Evolutionary conservation across 2,888 invertebrate genomes (phyloP).

Genomic region (Alcis repandata): DNA sequence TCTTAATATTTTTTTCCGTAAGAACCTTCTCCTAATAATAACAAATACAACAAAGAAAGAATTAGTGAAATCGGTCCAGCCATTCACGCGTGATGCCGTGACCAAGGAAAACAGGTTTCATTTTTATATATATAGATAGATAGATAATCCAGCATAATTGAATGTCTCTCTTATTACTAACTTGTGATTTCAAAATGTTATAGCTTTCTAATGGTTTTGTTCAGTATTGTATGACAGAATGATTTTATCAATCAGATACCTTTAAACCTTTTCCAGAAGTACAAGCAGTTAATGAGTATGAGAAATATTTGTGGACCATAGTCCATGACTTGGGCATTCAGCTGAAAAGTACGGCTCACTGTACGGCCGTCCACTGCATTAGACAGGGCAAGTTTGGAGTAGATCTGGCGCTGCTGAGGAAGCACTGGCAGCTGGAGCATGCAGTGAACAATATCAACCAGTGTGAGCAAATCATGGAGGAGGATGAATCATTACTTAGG

Average conservation of each 20-base stretch:
- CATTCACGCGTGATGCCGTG: too few relatives aligned
- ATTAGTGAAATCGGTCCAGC: too few relatives aligned
- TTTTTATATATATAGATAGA: too few relatives aligned
- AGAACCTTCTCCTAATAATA: too few relatives aligned
- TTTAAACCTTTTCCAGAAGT: slow-evolving; percentile 89
- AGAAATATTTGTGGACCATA: slow-evolving; percentile 91
- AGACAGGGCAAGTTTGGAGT: slow-evolving; percentile 93
- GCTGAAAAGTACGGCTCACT: slow-evolving; percentile 92
- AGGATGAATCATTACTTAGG: slow-evolving; percentile 77
- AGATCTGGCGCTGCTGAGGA: slow-evolving; percentile 91
- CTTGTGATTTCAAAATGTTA: background rate
- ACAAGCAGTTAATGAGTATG: slow-evolving; percentile 94
- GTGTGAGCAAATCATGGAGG: slow-evolving; percentile 84
- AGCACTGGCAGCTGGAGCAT: slow-evolving; percentile 92
- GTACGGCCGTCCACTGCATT: slow-evolving; percentile 92
- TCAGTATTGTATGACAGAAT: too few relatives aligned
- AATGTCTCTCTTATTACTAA: background rate
- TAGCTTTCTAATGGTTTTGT: too few relatives aligned
- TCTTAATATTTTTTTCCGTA: too few relatives aligned
- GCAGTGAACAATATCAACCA: slow-evolving; percentile 89
- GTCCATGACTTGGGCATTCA: slow-evolving; percentile 94
- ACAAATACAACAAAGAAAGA: too few relatives aligned
- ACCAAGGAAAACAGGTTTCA: too few relatives aligned
- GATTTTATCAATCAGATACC: slow-evolving; percentile 1
- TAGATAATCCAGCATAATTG: background rate